These are phyloP conservation scores for Hypotaenidia okinawae DNA, from an alignment of 2,797 vertebrate species.

Conservation along the genomic window DNA sequence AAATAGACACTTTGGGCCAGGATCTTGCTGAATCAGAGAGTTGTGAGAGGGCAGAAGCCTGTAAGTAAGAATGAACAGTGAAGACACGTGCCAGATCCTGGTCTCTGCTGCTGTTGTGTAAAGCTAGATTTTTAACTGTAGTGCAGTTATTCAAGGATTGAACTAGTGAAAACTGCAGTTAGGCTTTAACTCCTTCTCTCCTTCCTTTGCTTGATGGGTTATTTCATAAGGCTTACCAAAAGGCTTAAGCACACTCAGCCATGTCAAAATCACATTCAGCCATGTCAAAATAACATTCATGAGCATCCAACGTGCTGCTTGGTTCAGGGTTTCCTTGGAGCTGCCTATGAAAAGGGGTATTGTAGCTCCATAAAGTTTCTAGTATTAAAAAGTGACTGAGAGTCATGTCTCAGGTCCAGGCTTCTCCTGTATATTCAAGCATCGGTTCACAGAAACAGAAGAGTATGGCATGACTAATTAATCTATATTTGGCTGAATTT, in stretches of 20 bases:
- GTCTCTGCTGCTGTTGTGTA: not conserved
- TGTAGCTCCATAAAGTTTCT: not conserved
- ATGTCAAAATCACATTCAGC: not conserved
- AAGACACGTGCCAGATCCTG: not conserved
- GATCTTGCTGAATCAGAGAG: not conserved
- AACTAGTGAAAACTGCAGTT: not conserved
- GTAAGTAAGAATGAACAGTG: not conserved
- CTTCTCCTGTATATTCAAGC: not conserved
- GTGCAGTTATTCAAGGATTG: not conserved
- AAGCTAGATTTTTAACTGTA: not conserved
- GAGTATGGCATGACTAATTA: not conserved
- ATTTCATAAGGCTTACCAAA: not conserved
- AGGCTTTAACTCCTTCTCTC: not conserved
- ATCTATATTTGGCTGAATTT: constrained; percentile 27
- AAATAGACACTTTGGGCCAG: not conserved
- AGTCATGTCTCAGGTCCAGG: not conserved
- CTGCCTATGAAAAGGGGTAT: not conserved
- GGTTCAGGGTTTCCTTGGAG: not conserved
- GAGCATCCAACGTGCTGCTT: not conserved
- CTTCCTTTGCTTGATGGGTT: not conserved
- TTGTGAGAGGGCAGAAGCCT: not conserved
- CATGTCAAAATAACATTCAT: not conserved
- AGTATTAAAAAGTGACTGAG: not conserved
- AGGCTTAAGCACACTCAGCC: not conserved
- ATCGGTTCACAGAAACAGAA: not conserved